phyloP scores from a whole-genome alignment of 2,888 invertebrate genomes.

The Disparrhopalites patrizii region DNA sequence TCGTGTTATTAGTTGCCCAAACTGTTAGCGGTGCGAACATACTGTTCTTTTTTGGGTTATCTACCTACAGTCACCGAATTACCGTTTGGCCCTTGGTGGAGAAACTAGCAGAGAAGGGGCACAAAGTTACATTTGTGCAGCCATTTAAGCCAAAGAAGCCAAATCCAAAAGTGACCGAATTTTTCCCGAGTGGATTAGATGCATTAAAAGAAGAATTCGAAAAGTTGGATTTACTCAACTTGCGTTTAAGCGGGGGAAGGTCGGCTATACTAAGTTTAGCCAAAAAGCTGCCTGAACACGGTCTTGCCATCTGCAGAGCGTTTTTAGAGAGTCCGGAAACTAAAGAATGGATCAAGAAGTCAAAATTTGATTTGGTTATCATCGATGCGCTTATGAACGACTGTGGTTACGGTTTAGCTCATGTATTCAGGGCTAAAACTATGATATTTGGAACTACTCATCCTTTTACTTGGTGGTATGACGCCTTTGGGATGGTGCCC shows the following conservation, averaged over 20 bases:
- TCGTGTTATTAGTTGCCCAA: too few relatives aligned
- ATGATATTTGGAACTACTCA: constrained; percentile 35
- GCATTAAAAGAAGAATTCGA: background rate
- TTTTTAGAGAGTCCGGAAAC: constrained; percentile 25
- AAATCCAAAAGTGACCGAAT: constrained; percentile 32
- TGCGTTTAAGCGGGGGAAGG: constrained; percentile 8
- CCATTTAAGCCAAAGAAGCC: constrained; percentile 32
- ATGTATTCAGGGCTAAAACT: constrained; percentile 31
- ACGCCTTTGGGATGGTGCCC: constrained; percentile 27
- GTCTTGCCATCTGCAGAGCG: constrained; percentile 26
- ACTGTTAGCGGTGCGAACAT: constrained; percentile 15
- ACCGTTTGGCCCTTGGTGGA: constrained; percentile 29
- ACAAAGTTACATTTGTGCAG: constrained; percentile 37
- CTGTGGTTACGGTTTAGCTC: constrained; percentile 37
- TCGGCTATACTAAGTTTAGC: background rate
- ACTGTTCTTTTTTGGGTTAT: constrained; percentile 21
- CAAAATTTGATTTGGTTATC: constrained; percentile 37
- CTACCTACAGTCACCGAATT: constrained; percentile 27
- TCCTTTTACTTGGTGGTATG: constrained; percentile 31
- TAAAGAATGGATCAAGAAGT: constrained; percentile 29
- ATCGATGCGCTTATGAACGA: constrained; percentile 41
- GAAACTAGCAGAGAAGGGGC: constrained; percentile 32
- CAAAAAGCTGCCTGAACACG: background rate
- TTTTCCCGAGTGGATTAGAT: constrained; percentile 19
- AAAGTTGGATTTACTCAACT: background rate